Evolutionary conservation across 2,888 invertebrate genomes (phyloP).

Genomic region (Troides oblongomaculatus): DNA sequence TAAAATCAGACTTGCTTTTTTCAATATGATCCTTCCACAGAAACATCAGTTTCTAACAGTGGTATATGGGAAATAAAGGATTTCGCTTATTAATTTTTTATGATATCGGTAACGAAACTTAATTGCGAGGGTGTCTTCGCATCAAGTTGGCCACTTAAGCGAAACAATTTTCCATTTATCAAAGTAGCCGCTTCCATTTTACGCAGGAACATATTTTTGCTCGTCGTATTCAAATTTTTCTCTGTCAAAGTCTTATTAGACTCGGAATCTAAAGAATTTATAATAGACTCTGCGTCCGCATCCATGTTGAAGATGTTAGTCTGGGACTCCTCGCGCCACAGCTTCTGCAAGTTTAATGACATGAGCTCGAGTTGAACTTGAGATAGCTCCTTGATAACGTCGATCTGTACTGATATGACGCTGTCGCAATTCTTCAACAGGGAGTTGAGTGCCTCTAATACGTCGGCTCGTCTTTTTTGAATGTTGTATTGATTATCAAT

Average conservation of each 20-base stretch:
- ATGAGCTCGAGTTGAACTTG: slow-evolving; percentile 83
- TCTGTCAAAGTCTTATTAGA: slow-evolving; percentile 70
- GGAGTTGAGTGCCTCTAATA: slow-evolving; percentile 78
- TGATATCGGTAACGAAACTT: slow-evolving; percentile 47
- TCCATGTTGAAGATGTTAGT: slow-evolving; percentile 63
- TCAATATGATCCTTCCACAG: too few relatives aligned
- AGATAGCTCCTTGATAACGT: slow-evolving; percentile 79
- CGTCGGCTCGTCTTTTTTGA: slow-evolving; percentile 80
- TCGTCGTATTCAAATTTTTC: slow-evolving; percentile 58
- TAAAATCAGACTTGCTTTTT: not conserved
- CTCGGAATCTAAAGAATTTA: slow-evolving; percentile 61
- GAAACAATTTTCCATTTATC: slow-evolving; percentile 62
- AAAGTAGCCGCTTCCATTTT: slow-evolving; percentile 73
- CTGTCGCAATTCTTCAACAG: slow-evolving; percentile 73
- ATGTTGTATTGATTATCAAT: slow-evolving; percentile 81
- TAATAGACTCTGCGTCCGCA: slow-evolving; percentile 64
- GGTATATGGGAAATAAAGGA: not conserved
- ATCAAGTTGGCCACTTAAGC: slow-evolving; percentile 61
- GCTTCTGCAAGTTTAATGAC: slow-evolving; percentile 80
- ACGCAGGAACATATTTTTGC: slow-evolving; percentile 64
- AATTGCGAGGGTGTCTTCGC: slow-evolving; percentile 56
- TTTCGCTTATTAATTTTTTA: slow-evolving; percentile 36
- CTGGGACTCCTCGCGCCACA: slow-evolving; percentile 75
- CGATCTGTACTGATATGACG: slow-evolving; percentile 77
- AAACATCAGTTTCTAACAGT: not conserved